These are phyloP conservation scores for Didymodactylos carnosus DNA, from an alignment of 2,888 invertebrate species.

Conservation along the genomic window DNA sequence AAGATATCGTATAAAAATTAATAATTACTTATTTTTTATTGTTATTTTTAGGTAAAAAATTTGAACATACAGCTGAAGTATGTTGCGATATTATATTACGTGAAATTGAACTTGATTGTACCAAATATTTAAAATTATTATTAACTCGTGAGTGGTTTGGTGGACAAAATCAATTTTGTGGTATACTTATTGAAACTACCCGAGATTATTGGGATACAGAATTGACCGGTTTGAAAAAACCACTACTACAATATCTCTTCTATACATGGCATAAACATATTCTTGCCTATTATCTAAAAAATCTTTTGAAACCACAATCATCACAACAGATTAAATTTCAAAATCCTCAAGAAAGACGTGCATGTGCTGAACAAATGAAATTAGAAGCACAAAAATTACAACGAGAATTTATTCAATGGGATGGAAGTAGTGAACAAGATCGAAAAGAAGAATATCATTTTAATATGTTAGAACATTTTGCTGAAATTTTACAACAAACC, in stretches of 20 bases:
- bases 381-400: neutral
- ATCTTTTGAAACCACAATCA: neutral
- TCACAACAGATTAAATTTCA: neutral
- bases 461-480: neutral
- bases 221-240: neutral
- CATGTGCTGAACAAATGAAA: neutral
- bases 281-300: neutral
- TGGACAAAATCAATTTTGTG: neutral
- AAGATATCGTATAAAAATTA: too few species aligned
- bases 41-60: neutral
- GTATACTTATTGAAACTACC: neutral
- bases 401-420: neutral
- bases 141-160: conserved; percentile 9
- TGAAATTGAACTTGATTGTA: neutral
- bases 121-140: conserved; percentile 2
- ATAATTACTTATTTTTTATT: too few species aligned
- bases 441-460: neutral
- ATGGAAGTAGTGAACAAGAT: neutral
- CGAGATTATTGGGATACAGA: neutral
- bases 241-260: neutral
- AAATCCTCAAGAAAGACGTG: neutral
- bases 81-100: neutral
- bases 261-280: neutral
- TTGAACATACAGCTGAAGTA: neutral
- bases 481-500: neutral